Base-by-base conservation (phyloP, 2,888 invertebrate species). In the Dexiosoma caninum region DNA sequence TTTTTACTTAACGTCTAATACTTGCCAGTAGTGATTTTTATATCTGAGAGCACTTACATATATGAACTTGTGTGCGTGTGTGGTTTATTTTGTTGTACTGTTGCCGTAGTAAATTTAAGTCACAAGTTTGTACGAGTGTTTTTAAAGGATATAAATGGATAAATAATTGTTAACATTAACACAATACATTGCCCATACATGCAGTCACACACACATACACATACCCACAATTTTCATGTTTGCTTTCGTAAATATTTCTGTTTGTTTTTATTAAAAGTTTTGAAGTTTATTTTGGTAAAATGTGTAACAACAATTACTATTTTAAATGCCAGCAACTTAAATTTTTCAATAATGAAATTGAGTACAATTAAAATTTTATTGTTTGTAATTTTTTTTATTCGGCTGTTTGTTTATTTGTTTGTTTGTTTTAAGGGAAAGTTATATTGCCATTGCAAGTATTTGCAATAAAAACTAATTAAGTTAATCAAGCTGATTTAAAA, bases 1-100 rank as follows among this genome's bases (percentile, higher is more conserved):
- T 51, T 66, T 69, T 78, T 40, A 71, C 70, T 75, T 78, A 66
- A 66, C 71, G 74, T 70, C 49, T 53, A 66, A 71, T 76, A 67
- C 71, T 57, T 62, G 67, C 37, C 2, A 55, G 78, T 66, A 77
- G 62, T 64, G 67, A 81, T 78, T 75, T 75, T 67, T 62, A 81
- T 81, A 75, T 60, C 66, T 67, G 67, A 69, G 44, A 69, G 14
- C 32, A 14, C 6, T 14, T 57, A n/a, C n/a, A n/a, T n/a, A n/a
- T n/a, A n/a, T n/a, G n/a, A n/a, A n/a, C n/a, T n/a, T n/a, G n/a
- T n/a, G n/a, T n/a, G 66, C 59, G 37, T 69, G 1, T 72, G 67
- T 69, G 42, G 57, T 46, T 32, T n/a, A 16, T 27, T 37, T 49
- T 27, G 40, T 53, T 67, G 40, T 55, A 27, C 21, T 27, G 27